Evolutionary conservation across 2,888 invertebrate species (phyloP).

Genomic region (Macrosiphum euphorbiae): DNA sequence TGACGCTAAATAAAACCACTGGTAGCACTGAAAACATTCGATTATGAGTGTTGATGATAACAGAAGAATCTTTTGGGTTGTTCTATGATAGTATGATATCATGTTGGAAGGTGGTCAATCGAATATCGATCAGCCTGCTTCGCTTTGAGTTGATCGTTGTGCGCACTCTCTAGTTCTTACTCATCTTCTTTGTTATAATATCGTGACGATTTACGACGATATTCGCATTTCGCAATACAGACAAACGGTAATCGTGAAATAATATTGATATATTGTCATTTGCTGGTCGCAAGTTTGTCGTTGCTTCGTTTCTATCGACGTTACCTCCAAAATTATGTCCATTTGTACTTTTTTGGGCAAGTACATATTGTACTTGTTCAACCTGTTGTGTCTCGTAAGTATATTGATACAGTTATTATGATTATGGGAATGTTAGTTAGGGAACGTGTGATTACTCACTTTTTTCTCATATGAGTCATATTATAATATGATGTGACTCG

Average conservation of each 20-base stretch:
- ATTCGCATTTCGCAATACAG: not conserved
- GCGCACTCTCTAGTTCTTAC: no score
- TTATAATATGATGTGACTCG: no score
- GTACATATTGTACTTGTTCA: slow-evolving; percentile 61
- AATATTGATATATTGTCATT: not conserved
- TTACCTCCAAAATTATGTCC: slow-evolving; percentile 4
- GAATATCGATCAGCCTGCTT: no score
- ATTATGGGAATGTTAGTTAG: not conserved
- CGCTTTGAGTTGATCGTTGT: no score
- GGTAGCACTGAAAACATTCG: no score
- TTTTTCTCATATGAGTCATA: not conserved
- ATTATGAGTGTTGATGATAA: no score
- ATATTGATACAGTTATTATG: not conserved
- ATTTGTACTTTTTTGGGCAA: slow-evolving; percentile 54
- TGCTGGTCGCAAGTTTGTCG: not conserved
- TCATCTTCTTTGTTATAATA: no score
- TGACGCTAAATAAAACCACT: no score
- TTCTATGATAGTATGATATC: no score
- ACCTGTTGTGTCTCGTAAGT: slow-evolving; percentile 54
- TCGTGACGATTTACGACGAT: not conserved
- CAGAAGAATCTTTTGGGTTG: no score
- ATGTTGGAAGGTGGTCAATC: no score
- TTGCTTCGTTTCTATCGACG: not conserved
- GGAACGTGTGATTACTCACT: not conserved
- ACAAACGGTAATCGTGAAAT: not conserved